phyloP scores from a whole-genome alignment of 1,140 invertebrate genomes.

The Doryteuthis pealeii region DNA sequence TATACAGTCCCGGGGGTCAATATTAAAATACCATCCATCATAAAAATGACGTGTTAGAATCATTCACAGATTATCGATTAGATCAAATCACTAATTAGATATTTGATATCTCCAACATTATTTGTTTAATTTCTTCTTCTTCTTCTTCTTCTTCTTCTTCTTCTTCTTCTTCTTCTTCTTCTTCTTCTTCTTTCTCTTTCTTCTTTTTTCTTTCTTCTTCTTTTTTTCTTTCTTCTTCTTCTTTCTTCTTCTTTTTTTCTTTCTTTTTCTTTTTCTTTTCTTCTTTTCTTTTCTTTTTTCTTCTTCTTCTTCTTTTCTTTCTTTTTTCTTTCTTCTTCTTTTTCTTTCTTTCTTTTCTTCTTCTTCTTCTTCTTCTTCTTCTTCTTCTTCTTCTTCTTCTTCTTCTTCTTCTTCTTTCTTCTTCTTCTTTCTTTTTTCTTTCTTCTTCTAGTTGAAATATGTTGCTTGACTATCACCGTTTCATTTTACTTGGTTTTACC shows the following conservation, averaged over 20 bases:
- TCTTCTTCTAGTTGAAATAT: too few relatives aligned
- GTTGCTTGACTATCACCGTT: neutral
- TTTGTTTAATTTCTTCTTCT: too few relatives aligned
- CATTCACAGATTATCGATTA: too few relatives aligned
- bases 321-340: too few relatives aligned
- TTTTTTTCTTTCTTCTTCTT: slow-evolving; percentile 17
- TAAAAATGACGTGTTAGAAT: too few relatives aligned
- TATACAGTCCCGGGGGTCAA: too few relatives aligned
- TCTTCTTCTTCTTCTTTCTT: too few relatives aligned
- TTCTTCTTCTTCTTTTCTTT: slow-evolving; percentile 11
- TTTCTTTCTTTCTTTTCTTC: neutral
- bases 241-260: slow-evolving; percentile 13
- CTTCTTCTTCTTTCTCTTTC: slow-evolving; percentile 15
- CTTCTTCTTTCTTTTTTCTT: too few relatives aligned
- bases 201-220: slow-evolving; percentile 13
- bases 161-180: too few relatives aligned
- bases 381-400: neutral
- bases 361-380: slow-evolving; percentile 13
- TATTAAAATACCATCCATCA: too few relatives aligned
- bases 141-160: too few relatives aligned
- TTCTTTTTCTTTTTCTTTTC: slow-evolving; percentile 14
- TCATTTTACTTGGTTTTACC: neutral
- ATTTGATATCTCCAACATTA: neutral
- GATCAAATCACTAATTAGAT: slow-evolving; percentile 3
- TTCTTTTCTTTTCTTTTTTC: slow-evolving; percentile 18